A percentile compares a stretch with the other conserved stretches of the same genome.
Evolutionary conservation across 2,888 invertebrate species (phyloP).

Genomic region (Odontomyia ornata): DNA sequence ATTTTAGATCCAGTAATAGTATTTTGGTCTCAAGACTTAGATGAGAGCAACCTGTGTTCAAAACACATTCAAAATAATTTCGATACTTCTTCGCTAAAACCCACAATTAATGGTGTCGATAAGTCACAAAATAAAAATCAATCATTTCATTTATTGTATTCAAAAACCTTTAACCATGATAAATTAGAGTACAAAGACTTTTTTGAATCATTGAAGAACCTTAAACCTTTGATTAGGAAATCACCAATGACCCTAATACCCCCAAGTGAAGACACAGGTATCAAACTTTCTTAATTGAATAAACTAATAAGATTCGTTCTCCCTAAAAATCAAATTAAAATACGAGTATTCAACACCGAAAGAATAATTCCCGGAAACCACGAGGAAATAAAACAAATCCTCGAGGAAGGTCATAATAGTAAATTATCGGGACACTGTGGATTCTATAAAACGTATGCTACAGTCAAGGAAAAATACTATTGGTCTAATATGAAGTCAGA

Average conservation of each 20-base stretch:
- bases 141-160: not conserved
- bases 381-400: not conserved
- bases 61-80: not conserved
- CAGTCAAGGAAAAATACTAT: constrained; percentile 22
- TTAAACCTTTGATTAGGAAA: not conserved
- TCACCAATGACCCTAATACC: too few species aligned
- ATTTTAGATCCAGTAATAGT: not conserved
- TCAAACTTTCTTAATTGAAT: too few species aligned
- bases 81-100: constrained; percentile 5
- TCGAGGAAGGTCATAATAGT: not conserved
- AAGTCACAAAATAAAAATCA: too few species aligned
- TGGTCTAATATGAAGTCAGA: constrained; percentile 48
- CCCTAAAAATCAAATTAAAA: too few species aligned
- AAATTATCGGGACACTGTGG: not conserved
- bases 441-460: not conserved
- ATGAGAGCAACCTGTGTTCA: not conserved
- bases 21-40: not conserved
- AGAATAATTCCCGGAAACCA: not conserved
- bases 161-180: not conserved
- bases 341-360: constrained; percentile 9
- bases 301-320: too few species aligned
- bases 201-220: not conserved
- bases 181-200: not conserved
- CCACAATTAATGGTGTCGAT: not conserved
- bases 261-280: too few species aligned